These are phyloP conservation scores for Himalopsyche japonica DNA, from an alignment of 2,888 invertebrate species.

Conservation along the genomic window DNA sequence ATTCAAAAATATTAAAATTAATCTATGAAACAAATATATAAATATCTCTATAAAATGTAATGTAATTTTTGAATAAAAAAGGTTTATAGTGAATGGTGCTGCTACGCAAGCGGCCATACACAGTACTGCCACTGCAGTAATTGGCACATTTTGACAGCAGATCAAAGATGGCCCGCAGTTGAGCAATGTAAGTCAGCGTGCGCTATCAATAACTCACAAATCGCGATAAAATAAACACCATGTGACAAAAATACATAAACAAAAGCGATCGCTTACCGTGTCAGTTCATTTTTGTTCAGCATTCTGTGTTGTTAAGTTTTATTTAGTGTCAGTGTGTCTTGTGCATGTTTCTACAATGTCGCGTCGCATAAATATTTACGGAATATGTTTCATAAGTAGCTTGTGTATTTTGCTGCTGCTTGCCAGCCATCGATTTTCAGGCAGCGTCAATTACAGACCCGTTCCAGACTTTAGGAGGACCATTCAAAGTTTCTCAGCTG, in stretches of 20 bases:
- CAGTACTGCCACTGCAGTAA: not conserved
- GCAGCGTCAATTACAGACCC: conserved; percentile 58
- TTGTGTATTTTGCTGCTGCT: conserved; percentile 59
- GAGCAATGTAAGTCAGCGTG: conserved; percentile 15
- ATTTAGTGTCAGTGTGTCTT: not conserved
- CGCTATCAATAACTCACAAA: not conserved
- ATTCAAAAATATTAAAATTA: too few species aligned
- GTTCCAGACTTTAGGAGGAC: conserved; percentile 53
- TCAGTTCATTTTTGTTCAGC: not conserved
- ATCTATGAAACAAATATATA: not conserved
- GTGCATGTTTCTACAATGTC: conserved; percentile 50
- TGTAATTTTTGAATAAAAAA: not conserved
- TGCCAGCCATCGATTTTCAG: conserved; percentile 61
- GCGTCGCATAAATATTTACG: conserved; percentile 58
- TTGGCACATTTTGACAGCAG: conserved; percentile 17
- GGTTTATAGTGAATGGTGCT: not conserved
- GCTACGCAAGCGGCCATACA: not conserved
- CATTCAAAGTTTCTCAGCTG: conserved; percentile 45
- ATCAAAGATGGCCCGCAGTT: conserved; percentile 22
- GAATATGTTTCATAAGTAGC: conserved; percentile 59
- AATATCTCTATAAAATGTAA: too few species aligned
- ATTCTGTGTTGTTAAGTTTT: not conserved
- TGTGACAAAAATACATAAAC: not conserved
- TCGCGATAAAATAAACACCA: not conserved
- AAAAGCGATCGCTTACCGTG: not conserved